Conservation (phyloP, 2,113 vertebrate species). For the Nymphicus hollandicus region DNA sequence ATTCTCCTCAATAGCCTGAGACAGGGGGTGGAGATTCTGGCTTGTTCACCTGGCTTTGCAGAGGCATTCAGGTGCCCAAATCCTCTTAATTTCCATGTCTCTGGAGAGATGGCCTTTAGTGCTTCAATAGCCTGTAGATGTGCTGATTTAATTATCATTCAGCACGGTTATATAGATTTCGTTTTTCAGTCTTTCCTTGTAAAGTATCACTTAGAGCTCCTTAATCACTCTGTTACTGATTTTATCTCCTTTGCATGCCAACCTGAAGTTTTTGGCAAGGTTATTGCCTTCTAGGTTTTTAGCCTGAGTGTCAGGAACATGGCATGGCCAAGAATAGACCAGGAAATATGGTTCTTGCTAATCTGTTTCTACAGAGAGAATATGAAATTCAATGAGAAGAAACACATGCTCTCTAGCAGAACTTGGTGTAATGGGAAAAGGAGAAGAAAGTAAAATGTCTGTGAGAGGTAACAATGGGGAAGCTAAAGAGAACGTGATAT, state of each 20-base stretch:
- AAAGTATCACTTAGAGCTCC: background rate
- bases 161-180: background rate
- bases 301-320: background rate
- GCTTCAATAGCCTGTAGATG: background rate
- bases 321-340: background rate
- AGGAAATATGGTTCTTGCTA: background rate
- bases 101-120: background rate
- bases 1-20: background rate
- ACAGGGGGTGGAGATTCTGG: background rate
- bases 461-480: background rate
- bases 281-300: constrained; percentile 20
- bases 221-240: constrained; percentile 10
- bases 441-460: background rate
- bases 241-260: constrained; percentile 25
- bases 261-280: background rate
- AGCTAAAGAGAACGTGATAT: background rate
- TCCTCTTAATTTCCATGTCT: background rate
- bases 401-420: background rate
- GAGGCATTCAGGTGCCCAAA: background rate
- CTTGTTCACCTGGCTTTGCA: background rate
- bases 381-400: background rate
- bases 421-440: background rate
- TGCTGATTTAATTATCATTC: background rate
- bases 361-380: background rate
- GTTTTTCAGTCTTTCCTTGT: background rate